Conservation (phyloP, 1,140 invertebrate species). For the Aplysia californica region DNA sequence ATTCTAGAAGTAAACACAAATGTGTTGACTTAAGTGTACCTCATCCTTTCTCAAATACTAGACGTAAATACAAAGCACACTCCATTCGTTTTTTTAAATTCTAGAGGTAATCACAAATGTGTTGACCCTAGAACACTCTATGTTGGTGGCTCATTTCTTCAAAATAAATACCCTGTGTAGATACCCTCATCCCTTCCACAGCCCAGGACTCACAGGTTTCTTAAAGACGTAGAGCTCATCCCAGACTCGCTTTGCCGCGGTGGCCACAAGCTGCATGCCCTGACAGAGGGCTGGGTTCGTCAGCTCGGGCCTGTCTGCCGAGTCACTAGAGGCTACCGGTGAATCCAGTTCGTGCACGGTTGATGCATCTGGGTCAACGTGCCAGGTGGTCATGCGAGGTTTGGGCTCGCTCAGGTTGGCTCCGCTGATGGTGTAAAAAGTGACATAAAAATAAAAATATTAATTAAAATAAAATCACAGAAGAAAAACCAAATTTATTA, state of each 20-base stretch:
- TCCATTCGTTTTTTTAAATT: neutral
- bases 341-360: too few species aligned
- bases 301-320: neutral
- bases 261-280: constrained; percentile 85
- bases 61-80: neutral
- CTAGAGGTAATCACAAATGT: neutral
- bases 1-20: too few species aligned
- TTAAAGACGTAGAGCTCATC: constrained; percentile 96
- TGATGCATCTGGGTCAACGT: constrained; percentile 38
- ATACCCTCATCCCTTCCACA: too few species aligned
- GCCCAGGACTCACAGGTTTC: constrained; percentile 86
- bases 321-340: too few species aligned
- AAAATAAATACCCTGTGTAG: too few species aligned
- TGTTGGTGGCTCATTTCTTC: too few species aligned
- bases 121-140: too few species aligned
- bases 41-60: neutral
- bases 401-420: constrained; percentile 46
- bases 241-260: constrained; percentile 93
- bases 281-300: constrained; percentile 72
- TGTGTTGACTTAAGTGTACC: neutral
- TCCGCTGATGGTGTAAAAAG: constrained; percentile 33
- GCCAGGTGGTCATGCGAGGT: constrained; percentile 54
- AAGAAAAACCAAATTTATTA: neutral
- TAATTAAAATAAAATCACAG: neutral
- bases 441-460: neutral